Evolutionary conservation across 1,140 invertebrate genomes (phyloP).

Genomic region (Philopotamus ludificatus): DNA sequence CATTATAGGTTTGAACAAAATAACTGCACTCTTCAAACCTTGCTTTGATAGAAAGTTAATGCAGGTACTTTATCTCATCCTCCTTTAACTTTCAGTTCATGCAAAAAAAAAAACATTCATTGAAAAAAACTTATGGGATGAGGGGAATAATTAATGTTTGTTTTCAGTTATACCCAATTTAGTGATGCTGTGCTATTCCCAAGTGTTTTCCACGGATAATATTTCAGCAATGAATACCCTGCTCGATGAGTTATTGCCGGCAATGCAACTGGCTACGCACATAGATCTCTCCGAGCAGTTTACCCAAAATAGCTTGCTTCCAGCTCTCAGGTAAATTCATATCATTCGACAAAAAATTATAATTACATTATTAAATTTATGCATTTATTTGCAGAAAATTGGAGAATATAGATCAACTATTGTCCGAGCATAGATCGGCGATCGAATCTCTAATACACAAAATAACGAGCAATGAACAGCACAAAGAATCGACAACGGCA

Average conservation of each 20-base stretch:
- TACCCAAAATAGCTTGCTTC: conserved; percentile 32
- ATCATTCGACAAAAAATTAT: conserved; percentile 5
- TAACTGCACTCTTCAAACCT: too few species aligned
- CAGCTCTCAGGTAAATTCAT: conserved; percentile 33
- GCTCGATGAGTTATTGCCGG: conserved; percentile 34
- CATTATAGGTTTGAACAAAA: too few species aligned
- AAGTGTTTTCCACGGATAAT: conserved; percentile 29
- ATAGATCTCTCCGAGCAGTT: conserved; percentile 35
- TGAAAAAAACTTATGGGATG: too few species aligned
- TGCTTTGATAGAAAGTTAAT: not conserved
- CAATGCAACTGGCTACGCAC: conserved; percentile 34
- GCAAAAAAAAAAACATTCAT: too few species aligned
- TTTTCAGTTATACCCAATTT: conserved; percentile 36
- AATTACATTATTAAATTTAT: not conserved
- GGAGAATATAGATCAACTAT: conserved; percentile 26
- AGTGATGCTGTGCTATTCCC: conserved; percentile 34
- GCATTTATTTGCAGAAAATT: conserved; percentile 26
- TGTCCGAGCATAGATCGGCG: conserved; percentile 46
- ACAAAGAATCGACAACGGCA: conserved; percentile 5
- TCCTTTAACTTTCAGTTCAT: too few species aligned
- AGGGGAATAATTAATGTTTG: conserved; percentile 15
- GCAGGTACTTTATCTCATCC: not conserved
- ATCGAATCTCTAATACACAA: conserved; percentile 49
- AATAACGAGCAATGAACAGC: conserved; percentile 21
- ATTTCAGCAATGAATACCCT: conserved; percentile 23